Percentiles rank a stretch among this genome's conserved stretches.
Conservation (phyloP, 2,888 invertebrate species). For the Cyaniris semiargus region DNA sequence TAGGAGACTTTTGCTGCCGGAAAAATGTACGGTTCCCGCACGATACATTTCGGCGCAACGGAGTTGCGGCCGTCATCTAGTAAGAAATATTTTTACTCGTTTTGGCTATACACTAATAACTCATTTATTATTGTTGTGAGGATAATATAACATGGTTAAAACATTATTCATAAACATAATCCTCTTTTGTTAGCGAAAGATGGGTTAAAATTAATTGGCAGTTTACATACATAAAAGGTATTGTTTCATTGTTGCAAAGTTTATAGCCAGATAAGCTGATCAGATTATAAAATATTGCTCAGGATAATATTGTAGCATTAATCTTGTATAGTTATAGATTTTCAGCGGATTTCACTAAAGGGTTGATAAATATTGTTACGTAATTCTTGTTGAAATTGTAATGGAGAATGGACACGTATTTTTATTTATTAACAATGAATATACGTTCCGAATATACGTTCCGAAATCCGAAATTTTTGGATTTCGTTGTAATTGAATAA, state of each 20-base stretch:
- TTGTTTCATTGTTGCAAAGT: slow-evolving; percentile 19
- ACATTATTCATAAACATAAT: not conserved
- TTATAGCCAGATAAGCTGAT: slow-evolving; percentile 18
- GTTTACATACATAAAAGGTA: not conserved
- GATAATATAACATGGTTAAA: not conserved
- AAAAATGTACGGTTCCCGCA: too few relatives aligned
- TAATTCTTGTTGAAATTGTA: not conserved
- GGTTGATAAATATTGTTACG: not conserved
- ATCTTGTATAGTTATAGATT: not conserved
- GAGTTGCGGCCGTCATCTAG: too few relatives aligned
- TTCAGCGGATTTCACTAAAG: not conserved
- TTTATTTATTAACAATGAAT: not conserved
- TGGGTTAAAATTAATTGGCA: not conserved
- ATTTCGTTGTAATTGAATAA: too few relatives aligned
- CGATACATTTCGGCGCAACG: too few relatives aligned
- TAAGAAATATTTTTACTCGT: too few relatives aligned
- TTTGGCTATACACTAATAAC: too few relatives aligned
- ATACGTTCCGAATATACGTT: too few relatives aligned
- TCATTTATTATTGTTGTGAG: too few relatives aligned
- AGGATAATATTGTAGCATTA: slow-evolving; percentile 7
- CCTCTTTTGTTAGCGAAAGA: not conserved
- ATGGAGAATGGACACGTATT: not conserved
- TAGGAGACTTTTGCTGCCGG: too few relatives aligned
- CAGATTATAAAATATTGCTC: slow-evolving; percentile 14
- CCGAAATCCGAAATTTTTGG: too few relatives aligned